Evolutionary conservation across 2,888 invertebrate genomes (phyloP).

Genomic region (Cryptophagus acutangulus): DNA sequence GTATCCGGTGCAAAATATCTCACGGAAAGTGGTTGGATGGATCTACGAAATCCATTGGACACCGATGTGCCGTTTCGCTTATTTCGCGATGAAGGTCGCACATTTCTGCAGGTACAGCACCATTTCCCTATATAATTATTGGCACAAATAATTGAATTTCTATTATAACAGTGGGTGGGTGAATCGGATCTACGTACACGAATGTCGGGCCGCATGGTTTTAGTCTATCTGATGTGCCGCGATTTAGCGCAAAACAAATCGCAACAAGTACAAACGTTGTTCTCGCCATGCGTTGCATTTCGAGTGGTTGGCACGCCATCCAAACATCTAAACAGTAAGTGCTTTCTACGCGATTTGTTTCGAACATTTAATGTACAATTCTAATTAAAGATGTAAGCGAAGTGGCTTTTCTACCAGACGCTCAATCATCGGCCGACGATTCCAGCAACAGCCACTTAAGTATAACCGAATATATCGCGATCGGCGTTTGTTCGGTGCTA

Average conservation of each 20-base stretch:
- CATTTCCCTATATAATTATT: neutral
- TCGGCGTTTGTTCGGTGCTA: slow-evolving; percentile 77
- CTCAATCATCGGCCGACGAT: slow-evolving; percentile 53
- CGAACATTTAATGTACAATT: slow-evolving; percentile 1
- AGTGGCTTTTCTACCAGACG: slow-evolving; percentile 68
- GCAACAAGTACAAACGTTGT: slow-evolving; percentile 56
- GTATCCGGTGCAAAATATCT: slow-evolving; percentile 81
- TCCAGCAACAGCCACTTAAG: slow-evolving; percentile 56
- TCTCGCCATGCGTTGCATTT: slow-evolving; percentile 82
- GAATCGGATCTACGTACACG: slow-evolving; percentile 69
- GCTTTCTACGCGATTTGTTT: neutral
- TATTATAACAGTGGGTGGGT: slow-evolving; percentile 67
- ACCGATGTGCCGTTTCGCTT: slow-evolving; percentile 76
- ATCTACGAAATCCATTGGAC: slow-evolving; percentile 70
- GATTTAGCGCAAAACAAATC: slow-evolving; percentile 52
- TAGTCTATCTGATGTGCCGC: slow-evolving; percentile 74
- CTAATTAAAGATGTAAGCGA: slow-evolving; percentile 67
- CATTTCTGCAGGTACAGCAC: slow-evolving; percentile 67
- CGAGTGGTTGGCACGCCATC: slow-evolving; percentile 77
- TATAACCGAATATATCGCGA: slow-evolving; percentile 74
- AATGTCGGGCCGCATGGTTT: slow-evolving; percentile 76
- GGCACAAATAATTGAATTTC: too few species aligned
- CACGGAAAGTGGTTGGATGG: slow-evolving; percentile 72
- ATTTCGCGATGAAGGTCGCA: slow-evolving; percentile 75
- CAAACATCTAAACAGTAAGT: slow-evolving; percentile 48